These are phyloP conservation scores for Poecilia picta DNA, from an alignment of 2,797 vertebrate species.

Conservation along the genomic window DNA sequence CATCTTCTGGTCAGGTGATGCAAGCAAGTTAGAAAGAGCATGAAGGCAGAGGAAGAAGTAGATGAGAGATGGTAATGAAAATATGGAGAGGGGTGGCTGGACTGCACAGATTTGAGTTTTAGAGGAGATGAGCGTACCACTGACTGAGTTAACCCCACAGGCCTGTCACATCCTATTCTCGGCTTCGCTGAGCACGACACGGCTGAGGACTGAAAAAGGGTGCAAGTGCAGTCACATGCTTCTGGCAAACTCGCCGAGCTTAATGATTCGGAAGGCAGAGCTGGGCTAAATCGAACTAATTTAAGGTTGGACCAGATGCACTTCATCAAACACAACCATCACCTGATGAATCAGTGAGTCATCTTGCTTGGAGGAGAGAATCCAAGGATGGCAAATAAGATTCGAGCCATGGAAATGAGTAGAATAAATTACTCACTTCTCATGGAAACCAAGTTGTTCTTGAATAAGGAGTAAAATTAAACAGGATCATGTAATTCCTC, in stretches of 20 bases:
- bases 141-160: conserved; percentile 78
- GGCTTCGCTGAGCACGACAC: conserved; percentile 76
- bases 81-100: conserved; percentile 35
- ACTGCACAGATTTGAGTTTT: conserved; percentile 60
- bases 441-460: conserved; percentile 49
- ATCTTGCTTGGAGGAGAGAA: conserved; percentile 47
- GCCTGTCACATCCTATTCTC: conserved; percentile 81
- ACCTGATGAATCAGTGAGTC: conserved; percentile 68
- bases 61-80: conserved; percentile 31
- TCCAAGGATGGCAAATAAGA: conserved; percentile 44
- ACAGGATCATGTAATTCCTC: conserved; percentile 38
- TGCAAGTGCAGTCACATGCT: conserved; percentile 75
- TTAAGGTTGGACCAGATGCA: conserved; percentile 63
- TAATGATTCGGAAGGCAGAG: conserved; percentile 69
- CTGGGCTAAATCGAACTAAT: conserved; percentile 62
- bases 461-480: conserved; percentile 51
- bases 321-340: conserved; percentile 66
- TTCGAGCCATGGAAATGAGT: conserved; percentile 27
- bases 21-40: conserved; percentile 13
- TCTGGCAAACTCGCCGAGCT: conserved; percentile 56
- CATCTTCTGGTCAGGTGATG: conserved; percentile 54
- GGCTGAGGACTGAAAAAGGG: conserved; percentile 69
- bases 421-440: conserved; percentile 38
- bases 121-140: conserved; percentile 60
- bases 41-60: conserved; percentile 18